Conservation (phyloP, 1,140 invertebrate species). For the Lutraria rhynchaena region DNA sequence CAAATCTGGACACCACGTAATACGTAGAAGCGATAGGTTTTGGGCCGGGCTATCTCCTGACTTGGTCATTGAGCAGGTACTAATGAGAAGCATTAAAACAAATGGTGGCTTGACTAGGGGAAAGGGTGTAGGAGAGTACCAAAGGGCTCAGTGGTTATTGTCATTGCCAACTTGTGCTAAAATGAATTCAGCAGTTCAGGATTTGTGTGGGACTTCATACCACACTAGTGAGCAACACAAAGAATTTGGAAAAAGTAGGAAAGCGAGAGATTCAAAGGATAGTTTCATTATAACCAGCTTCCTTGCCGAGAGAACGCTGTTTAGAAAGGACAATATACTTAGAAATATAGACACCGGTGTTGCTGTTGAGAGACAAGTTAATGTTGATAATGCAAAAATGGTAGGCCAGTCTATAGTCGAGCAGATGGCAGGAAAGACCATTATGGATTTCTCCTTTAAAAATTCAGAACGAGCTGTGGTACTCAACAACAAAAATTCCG, state of each 20-base stretch:
- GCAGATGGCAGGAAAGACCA: neutral
- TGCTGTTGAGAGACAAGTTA: neutral
- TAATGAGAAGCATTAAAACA: slow-evolving; percentile 69
- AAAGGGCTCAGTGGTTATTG: slow-evolving; percentile 44
- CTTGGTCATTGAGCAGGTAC: slow-evolving; percentile 74
- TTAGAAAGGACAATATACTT: neutral
- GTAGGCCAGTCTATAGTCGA: neutral
- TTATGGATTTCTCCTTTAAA: neutral
- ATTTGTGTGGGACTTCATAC: neutral
- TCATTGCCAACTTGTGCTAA: slow-evolving; percentile 19
- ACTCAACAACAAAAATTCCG: too few relatives aligned
- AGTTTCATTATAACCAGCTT: neutral
- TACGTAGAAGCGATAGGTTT: slow-evolving; percentile 76
- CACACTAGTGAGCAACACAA: neutral
- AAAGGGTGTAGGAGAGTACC: slow-evolving; percentile 62
- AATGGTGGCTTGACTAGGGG: slow-evolving; percentile 63
- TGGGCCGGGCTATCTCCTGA: slow-evolving; percentile 81
- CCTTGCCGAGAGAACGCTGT: neutral
- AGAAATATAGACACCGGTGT: slow-evolving; percentile 10
- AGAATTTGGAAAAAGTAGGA: neutral
- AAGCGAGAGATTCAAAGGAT: neutral
- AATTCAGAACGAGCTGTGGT: neutral
- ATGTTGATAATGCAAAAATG: neutral
- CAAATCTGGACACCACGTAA: slow-evolving; percentile 60
- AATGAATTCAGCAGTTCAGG: slow-evolving; percentile 45